phyloP scores from a whole-genome alignment of 2,888 invertebrate genomes.

The Molanna angustata region DNA sequence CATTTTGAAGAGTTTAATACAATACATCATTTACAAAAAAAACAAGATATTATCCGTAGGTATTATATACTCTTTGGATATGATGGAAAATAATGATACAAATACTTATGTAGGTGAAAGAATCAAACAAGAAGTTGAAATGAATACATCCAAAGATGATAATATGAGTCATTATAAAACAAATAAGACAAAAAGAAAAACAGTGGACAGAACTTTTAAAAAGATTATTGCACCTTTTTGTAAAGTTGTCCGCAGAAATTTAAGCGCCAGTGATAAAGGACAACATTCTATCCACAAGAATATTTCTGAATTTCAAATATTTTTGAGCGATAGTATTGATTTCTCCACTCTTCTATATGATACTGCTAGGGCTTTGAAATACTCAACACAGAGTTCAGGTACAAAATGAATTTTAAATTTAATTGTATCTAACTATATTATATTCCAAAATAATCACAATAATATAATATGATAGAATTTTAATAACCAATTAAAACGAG shows the following conservation, averaged over 20 bases:
- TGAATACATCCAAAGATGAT: neutral
- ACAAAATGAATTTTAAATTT: constrained; percentile 20
- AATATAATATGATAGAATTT: too few relatives aligned
- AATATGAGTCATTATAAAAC: neutral
- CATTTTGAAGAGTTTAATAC: too few relatives aligned
- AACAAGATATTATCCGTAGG: too few relatives aligned
- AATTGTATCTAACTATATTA: neutral
- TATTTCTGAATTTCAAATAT: constrained; percentile 40
- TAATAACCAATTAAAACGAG: too few relatives aligned
- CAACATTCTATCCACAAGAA: constrained; percentile 2
- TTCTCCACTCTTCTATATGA: constrained; percentile 55
- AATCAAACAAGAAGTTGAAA: too few relatives aligned
- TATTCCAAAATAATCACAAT: too few relatives aligned
- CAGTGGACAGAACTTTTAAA: constrained; percentile 10
- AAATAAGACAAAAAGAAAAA: constrained; percentile 1
- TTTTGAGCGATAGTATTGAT: constrained; percentile 57
- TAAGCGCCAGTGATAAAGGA: neutral
- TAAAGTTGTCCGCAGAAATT: constrained; percentile 6
- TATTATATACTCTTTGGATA: too few relatives aligned
- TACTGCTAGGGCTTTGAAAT: constrained; percentile 56
- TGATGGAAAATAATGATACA: too few relatives aligned
- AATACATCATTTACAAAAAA: too few relatives aligned
- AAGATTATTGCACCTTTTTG: constrained; percentile 16
- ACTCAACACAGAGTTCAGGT: constrained; percentile 57
- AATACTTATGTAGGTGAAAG: too few relatives aligned